A percentile compares a stretch with the other conserved stretches of the same genome.
Evolutionary conservation across 2,113 vertebrate genomes (phyloP).

Genomic region (Burhinus oedicnemus): DNA sequence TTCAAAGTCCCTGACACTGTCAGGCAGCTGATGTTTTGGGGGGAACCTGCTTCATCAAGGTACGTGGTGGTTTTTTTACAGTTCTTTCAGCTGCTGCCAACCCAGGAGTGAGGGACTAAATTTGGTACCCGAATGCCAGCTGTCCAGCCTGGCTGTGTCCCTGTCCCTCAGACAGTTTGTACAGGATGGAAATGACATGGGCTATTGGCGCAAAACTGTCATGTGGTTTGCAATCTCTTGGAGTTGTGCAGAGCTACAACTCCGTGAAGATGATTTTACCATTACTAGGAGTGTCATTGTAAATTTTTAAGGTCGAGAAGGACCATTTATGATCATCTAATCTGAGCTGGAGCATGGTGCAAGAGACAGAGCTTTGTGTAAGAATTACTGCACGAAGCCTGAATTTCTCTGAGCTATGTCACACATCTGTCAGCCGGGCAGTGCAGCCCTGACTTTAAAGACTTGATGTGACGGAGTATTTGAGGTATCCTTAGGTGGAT

Average conservation of each 20-base stretch:
- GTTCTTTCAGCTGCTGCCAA: background rate
- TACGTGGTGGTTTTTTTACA: background rate
- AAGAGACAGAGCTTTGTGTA: background rate
- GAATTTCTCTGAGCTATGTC: background rate
- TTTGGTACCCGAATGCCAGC: background rate
- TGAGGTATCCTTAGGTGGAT: background rate
- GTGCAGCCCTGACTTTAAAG: background rate
- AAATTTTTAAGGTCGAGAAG: background rate
- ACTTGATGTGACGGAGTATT: background rate
- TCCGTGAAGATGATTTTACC: background rate
- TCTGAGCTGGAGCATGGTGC: background rate
- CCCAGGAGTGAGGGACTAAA: background rate
- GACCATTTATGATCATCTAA: background rate
- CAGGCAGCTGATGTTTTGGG: background rate
- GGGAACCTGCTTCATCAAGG: background rate
- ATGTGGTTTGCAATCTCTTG: rapidly evolving
- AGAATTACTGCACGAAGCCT: background rate
- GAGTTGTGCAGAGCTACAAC: background rate
- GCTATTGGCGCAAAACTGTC: background rate
- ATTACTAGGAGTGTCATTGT: background rate
- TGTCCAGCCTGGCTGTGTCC: background rate
- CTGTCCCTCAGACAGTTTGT: background rate
- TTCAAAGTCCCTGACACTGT: background rate
- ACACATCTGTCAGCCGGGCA: background rate
- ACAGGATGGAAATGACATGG: background rate